phyloP scores from a whole-genome alignment of 1,140 invertebrate genomes.

The Magallana gigas region DNA sequence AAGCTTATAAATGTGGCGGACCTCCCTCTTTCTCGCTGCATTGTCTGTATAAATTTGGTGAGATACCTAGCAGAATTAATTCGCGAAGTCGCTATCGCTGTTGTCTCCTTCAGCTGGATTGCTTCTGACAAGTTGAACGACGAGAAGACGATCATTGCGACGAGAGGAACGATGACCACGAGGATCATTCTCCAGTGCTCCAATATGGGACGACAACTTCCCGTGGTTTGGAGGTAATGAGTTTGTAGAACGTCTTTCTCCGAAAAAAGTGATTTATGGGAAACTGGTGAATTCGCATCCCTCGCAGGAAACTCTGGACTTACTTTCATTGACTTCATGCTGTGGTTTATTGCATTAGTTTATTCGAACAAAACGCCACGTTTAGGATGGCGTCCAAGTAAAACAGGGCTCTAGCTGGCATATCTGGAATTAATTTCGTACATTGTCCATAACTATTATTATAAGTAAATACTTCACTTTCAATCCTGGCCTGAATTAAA shows the following conservation, averaged over 20 bases:
- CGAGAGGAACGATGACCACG: conserved; percentile 6
- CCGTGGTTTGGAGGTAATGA: not conserved
- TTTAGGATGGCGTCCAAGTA: too few species aligned
- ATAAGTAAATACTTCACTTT: too few species aligned
- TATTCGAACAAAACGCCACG: too few species aligned
- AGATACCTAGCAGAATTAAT: not conserved
- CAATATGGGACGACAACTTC: not conserved
- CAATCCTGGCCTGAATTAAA: too few species aligned
- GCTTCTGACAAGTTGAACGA: not conserved
- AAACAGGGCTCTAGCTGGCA: too few species aligned
- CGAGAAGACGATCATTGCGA: conserved; percentile 27
- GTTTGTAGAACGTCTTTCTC: not conserved
- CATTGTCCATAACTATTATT: too few species aligned
- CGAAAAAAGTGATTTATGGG: not conserved
- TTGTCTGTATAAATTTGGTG: not conserved
- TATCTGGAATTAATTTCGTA: too few species aligned
- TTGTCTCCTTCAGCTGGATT: not conserved
- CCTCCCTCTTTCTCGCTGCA: conserved; percentile 31
- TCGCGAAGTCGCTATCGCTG: not conserved
- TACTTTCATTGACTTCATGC: not conserved
- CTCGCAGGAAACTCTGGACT: not conserved
- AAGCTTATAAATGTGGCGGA: not conserved
- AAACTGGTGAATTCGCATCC: not conserved
- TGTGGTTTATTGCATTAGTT: too few species aligned
- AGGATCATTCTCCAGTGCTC: conserved; percentile 42